Evolutionary conservation across 1,140 invertebrate genomes (phyloP), one percentile per base, ranked within the genome.

Genomic region (Heliconius hermathena): DNA sequence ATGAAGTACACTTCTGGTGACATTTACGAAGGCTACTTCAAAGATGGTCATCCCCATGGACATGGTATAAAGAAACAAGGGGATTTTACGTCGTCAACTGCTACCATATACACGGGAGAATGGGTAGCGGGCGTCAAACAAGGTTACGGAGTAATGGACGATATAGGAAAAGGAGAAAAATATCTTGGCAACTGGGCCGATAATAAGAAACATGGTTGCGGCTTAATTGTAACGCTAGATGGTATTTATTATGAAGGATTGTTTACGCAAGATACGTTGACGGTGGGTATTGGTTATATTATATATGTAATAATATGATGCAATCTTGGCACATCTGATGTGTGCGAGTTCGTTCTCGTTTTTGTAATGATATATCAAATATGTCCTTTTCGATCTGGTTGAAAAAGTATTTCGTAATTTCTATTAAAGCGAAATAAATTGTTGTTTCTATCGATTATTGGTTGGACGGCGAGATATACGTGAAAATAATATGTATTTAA

Each of bases 211-310:
- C 96, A 97, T 89, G 98, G 98, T 0, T 96, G 96, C 86, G 98
- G 98, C 13, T 94, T 98, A 41, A 97, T 98, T 73, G 97, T 98
- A 3, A 98, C 98, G 1, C 94, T 98, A 74, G 97, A 98, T 94
- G 98, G 98, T 0, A 97, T 98, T 94, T 98, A 99, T 94, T 98
- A 98, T 85, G 98, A 98, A 95, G 98, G 98, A 36, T 96, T 96
- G 76, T 99, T 98, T 89, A 95, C 96, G 76, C 96, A 97, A 85
- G 97, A 97, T 89, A 96, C 97, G 83, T 92, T 98, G 46, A 96
- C 95, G 84, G 97, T 97, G 90, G 95, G 95, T 94, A 74, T 60
- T 29, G 3, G 5, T 76, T 74, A 75, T 74, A 75, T 82, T 46
- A 41, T 52, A 46, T 71, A 54, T 52, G 73, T 74, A 78, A 52